phyloP scores from a whole-genome alignment of 2,888 invertebrate species.

The Caenorhabditis angaria region DNA sequence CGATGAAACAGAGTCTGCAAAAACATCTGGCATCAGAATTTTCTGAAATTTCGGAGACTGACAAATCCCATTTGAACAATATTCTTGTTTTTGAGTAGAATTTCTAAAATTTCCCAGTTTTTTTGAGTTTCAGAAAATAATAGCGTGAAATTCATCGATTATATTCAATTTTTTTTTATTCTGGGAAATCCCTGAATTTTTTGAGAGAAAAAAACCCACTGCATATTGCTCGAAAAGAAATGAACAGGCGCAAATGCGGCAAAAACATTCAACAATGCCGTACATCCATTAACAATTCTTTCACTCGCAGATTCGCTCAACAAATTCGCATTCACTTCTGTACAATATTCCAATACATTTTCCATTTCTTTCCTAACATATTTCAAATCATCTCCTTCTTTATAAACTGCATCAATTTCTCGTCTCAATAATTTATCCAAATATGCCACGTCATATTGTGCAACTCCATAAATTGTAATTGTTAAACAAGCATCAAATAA shows the following conservation, averaged over 20 bases:
- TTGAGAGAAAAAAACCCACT: constrained; percentile 20
- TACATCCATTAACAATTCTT: constrained; percentile 63
- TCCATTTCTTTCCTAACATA: constrained; percentile 53
- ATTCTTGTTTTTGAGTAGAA: no score
- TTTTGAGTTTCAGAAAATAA: no score
- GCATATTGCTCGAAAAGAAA: constrained; percentile 53
- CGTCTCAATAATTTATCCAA: constrained; percentile 59
- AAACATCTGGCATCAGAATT: no score
- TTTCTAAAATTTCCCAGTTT: no score
- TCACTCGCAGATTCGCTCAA: constrained; percentile 50
- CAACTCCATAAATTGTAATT: constrained; percentile 52
- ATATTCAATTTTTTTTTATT: no score
- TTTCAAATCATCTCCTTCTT: constrained; percentile 31
- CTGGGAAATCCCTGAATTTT: no score
- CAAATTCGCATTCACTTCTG: constrained; percentile 58
- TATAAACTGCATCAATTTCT: constrained; percentile 60
- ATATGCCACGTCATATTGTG: constrained; percentile 64
- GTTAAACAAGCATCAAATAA: constrained; percentile 51
- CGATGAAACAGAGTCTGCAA: no score
- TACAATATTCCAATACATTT: constrained; percentile 58
- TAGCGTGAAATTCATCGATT: no score
- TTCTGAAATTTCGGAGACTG: no score
- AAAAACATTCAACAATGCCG: constrained; percentile 65
- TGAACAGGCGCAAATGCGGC: constrained; percentile 62
- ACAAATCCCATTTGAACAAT: no score